A percentile compares a stretch with the other conserved stretches of the same genome.
Conservation (phyloP, 1,140 invertebrate species). For the Ctenoplectra terminalis region DNA sequence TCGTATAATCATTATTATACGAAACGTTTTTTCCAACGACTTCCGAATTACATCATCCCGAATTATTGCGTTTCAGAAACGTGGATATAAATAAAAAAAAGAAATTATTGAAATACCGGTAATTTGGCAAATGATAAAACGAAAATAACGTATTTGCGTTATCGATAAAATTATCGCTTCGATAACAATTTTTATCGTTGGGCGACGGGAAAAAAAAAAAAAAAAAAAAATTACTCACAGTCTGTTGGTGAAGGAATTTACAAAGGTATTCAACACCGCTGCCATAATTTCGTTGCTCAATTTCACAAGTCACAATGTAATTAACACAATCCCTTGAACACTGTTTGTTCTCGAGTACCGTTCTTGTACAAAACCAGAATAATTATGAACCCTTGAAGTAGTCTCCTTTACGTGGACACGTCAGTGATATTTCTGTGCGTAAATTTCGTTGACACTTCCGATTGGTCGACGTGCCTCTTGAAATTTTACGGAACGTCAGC, state of each 20-base stretch:
- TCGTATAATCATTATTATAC: neutral
- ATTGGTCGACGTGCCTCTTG: conserved; percentile 49
- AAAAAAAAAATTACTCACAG: conserved; percentile 76
- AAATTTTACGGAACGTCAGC: conserved; percentile 49
- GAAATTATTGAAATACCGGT: neutral
- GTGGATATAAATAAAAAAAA: neutral
- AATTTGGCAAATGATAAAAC: neutral
- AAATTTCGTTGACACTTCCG: conserved; percentile 47
- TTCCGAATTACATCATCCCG: conserved; percentile 20
- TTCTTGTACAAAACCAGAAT: conserved; percentile 63
- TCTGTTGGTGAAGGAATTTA: conserved; percentile 78
- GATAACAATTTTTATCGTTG: neutral
- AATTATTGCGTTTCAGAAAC: neutral
- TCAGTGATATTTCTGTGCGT: conserved; percentile 78
- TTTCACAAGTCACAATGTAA: conserved; percentile 30
- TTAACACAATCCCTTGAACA: conserved; percentile 37
- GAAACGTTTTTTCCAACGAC: neutral
- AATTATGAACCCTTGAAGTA: conserved; percentile 74
- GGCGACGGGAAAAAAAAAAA: neutral
- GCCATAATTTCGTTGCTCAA: conserved; percentile 73
- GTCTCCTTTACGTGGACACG: conserved; percentile 77
- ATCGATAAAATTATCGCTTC: neutral
- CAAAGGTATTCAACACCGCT: conserved; percentile 72
- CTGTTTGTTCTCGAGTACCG: conserved; percentile 35
- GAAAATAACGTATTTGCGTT: neutral